A percentile compares a stretch with the other conserved stretches of the same genome.
Conservation (phyloP, 2,113 vertebrate species). For the Potamarius usumacintae region DNA sequence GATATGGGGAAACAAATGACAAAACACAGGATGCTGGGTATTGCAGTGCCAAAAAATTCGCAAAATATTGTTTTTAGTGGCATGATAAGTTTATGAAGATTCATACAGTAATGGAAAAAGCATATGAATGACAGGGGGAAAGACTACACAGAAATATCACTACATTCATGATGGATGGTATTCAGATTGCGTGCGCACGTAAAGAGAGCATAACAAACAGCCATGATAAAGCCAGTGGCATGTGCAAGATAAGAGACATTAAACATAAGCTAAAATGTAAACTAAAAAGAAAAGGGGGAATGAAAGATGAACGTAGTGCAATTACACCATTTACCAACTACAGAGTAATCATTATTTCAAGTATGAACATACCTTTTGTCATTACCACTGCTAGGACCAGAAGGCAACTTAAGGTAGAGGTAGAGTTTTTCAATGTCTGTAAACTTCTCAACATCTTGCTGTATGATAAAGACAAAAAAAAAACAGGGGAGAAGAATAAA, state of each 20-base stretch:
- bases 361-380: constrained; percentile 86
- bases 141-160: constrained; percentile 8
- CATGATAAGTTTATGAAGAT: constrained; percentile 14
- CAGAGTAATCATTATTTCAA: not conserved
- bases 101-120: constrained; percentile 23
- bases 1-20: constrained; percentile 77
- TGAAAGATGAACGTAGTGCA: not conserved
- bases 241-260: not conserved
- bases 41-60: constrained; percentile 58
- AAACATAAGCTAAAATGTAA: not conserved
- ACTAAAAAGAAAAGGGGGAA: constrained; percentile 16
- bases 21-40: constrained; percentile 74
- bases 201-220: not conserved
- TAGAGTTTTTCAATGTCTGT: constrained; percentile 99
- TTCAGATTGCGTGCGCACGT: not conserved
- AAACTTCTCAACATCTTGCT: constrained; percentile 99
- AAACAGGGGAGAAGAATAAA: not conserved
- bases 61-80: constrained; percentile 42
- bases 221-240: constrained; percentile 17
- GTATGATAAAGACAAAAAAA: constrained; percentile 55
- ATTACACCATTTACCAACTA: not conserved
- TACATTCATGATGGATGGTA: not conserved
- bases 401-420: constrained; percentile 99
- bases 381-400: constrained; percentile 94
- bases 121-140: not conserved